These are phyloP conservation scores for Macrobrachium rosenbergii DNA, from an alignment of 1,140 invertebrate genomes.

Conservation along the genomic window DNA sequence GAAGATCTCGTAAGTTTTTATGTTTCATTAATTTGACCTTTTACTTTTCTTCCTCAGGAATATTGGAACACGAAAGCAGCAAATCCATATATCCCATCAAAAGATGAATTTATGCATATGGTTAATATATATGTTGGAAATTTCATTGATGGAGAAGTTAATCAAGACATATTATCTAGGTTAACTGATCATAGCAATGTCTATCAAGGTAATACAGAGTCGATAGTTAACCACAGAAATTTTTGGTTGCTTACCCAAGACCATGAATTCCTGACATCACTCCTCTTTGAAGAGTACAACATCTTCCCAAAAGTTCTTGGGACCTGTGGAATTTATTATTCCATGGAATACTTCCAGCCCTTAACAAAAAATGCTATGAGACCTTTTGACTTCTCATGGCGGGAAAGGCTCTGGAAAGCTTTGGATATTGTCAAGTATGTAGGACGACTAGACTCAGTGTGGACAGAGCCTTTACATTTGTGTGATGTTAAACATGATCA, in stretches of 20 bases:
- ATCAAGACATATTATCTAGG: too few relatives aligned
- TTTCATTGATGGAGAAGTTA: too few relatives aligned
- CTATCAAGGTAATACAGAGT: constrained; percentile 29
- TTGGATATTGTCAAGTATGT: constrained; percentile 58
- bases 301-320: constrained; percentile 53
- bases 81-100: too few relatives aligned
- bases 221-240: constrained; percentile 31
- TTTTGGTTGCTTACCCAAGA: constrained; percentile 54
- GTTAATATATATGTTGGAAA: too few relatives aligned
- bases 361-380: constrained; percentile 53
- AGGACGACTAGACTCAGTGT: constrained; percentile 36
- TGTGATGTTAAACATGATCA: constrained; percentile 65
- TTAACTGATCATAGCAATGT: constrained; percentile 17
- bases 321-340: constrained; percentile 61
- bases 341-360: constrained; percentile 54
- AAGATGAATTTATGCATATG: too few relatives aligned
- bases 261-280: constrained; percentile 57
- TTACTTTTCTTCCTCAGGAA: too few relatives aligned
- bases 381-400: constrained; percentile 34
- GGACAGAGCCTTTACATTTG: constrained; percentile 56
- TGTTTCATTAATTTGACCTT: too few relatives aligned
- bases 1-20: too few relatives aligned
- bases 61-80: too few relatives aligned
- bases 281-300: constrained; percentile 44
- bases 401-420: constrained; percentile 51